A percentile compares a stretch with the other conserved stretches of the same genome.
These are phyloP conservation scores for Tangara arthus DNA, from an alignment of 2,797 vertebrate genomes.

Conservation along the genomic window DNA sequence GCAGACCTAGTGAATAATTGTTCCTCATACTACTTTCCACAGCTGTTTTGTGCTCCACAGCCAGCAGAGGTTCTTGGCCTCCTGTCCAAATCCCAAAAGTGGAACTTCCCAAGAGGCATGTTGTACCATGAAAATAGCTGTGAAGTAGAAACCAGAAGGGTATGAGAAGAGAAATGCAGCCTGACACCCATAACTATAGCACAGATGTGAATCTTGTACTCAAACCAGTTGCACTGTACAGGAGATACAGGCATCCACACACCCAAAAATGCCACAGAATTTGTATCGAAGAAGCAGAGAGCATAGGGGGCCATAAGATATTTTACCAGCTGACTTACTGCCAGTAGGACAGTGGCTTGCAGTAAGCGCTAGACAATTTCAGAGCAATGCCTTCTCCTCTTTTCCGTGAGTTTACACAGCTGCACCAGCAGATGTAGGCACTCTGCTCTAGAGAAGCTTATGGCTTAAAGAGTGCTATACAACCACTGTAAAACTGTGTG, in stretches of 20 bases:
- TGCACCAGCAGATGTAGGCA: background rate
- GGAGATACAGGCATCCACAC: background rate
- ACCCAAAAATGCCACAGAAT: background rate
- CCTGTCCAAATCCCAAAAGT: background rate
- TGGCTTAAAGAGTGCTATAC: background rate
- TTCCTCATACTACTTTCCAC: background rate
- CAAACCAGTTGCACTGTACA: background rate
- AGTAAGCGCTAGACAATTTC: background rate
- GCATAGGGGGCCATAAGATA: rapidly evolving
- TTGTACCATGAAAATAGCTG: background rate
- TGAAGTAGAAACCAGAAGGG: background rate
- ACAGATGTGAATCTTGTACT: background rate
- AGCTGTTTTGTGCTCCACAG: background rate
- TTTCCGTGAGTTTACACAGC: background rate
- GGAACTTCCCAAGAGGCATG: background rate
- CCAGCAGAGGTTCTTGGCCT: background rate
- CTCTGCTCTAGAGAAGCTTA: background rate
- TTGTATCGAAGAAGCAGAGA: background rate
- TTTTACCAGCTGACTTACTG: background rate
- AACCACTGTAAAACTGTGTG: background rate
- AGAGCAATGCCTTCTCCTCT: background rate
- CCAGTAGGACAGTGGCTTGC: background rate
- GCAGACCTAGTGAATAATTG: background rate
- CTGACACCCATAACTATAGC: background rate
- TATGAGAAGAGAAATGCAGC: background rate